Percentiles rank a stretch among this genome's conserved stretches.
Conservation (phyloP, 2,113 vertebrate species). For the Anthoscopus minutus region DNA sequence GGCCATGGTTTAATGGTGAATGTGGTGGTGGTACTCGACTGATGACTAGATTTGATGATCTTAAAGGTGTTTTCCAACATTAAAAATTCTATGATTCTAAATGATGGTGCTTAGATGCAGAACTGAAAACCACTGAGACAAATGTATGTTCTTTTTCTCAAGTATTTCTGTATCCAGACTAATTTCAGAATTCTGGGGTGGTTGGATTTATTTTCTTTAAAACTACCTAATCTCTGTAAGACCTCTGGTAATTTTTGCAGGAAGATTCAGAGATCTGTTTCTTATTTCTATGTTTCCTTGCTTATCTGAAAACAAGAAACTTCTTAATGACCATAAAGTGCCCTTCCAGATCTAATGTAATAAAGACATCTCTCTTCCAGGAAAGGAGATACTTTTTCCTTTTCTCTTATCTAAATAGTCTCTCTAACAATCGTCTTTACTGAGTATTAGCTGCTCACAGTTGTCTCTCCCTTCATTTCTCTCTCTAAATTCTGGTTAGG, state of each 20-base stretch:
- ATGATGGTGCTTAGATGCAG: not conserved
- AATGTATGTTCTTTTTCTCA: rapidly evolving
- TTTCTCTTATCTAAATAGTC: not conserved
- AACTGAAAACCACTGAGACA: not conserved
- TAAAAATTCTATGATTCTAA: not conserved
- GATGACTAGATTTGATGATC: not conserved
- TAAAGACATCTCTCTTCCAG: not conserved
- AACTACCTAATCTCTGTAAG: not conserved
- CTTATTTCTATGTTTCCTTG: not conserved
- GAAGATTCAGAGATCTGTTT: not conserved
- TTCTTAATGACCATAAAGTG: not conserved
- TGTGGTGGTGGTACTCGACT: rapidly evolving
- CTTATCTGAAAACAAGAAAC: not conserved
- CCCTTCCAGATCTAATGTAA: not conserved
- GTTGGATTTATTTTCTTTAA: not conserved
- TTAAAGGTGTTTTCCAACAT: not conserved
- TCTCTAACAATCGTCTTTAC: not conserved
- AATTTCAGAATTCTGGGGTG: not conserved
- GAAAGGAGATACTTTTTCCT: not conserved
- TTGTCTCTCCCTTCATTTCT: not conserved
- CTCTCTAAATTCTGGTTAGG: not conserved
- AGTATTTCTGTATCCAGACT: not conserved
- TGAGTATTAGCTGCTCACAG: not conserved
- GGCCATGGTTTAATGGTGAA: not conserved
- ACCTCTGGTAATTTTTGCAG: not conserved